Percentiles rank a stretch among this genome's conserved stretches.
Conservation (phyloP, 2,113 vertebrate genomes). For the Sander vitreus region DNA sequence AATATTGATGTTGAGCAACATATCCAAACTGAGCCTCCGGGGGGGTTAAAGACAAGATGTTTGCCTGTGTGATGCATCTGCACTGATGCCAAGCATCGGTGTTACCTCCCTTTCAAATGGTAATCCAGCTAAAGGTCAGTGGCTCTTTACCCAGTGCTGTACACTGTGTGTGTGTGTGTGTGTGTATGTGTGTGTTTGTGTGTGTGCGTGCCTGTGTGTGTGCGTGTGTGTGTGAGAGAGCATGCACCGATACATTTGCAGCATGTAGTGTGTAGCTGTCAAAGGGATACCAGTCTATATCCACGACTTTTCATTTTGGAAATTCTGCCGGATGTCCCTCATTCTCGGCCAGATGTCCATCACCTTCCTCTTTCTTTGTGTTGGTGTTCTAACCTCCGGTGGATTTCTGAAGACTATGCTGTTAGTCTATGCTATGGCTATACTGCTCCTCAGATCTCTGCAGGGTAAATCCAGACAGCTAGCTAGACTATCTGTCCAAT, state of each 20-base stretch:
- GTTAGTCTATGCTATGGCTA: no score
- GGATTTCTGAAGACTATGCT: no score
- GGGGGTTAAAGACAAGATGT: conserved; percentile 33
- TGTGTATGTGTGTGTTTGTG: neutral
- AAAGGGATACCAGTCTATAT: conserved; percentile 25
- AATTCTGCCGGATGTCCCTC: no score
- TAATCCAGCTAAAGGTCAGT: conserved; percentile 45
- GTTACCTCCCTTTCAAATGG: conserved; percentile 64
- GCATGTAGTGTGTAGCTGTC: conserved; percentile 20
- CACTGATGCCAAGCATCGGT: conserved; percentile 43
- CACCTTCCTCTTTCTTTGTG: no score
- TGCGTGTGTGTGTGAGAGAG: no score
- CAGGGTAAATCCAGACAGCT: no score
- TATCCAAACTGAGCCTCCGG: neutral
- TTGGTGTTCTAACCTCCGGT: no score
- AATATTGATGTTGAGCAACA: neutral
- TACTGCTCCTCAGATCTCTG: no score
- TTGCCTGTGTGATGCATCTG: conserved; percentile 20
- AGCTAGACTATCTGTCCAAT: no score
- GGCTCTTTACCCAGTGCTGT: neutral
- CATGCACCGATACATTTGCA: neutral
- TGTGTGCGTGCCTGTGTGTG: no score
- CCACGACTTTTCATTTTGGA: no score
- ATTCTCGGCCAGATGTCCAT: no score
- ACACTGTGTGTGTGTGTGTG: neutral